Evolutionary conservation across 1,140 invertebrate species (phyloP).

Genomic region (Platorchestia sp.): DNA sequence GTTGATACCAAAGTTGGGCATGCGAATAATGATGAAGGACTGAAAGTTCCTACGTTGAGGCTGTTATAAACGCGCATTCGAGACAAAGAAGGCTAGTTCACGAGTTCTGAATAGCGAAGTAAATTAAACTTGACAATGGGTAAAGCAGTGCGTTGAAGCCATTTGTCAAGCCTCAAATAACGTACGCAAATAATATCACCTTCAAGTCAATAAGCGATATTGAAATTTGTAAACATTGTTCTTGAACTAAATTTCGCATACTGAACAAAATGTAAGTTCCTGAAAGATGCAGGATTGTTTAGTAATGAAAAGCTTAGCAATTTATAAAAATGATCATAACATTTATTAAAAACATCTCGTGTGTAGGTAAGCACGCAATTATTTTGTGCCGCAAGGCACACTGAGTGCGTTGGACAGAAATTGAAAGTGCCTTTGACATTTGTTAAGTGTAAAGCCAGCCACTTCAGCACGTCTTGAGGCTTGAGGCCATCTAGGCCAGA

Average conservation of each 20-base stretch:
- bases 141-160: neutral
- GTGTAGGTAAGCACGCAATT: neutral
- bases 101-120: neutral
- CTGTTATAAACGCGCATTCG: neutral
- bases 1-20: neutral
- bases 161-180: too few relatives aligned
- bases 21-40: neutral
- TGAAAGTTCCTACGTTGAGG: neutral
- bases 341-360: neutral
- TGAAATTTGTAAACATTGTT: neutral
- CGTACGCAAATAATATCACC: neutral
- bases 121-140: neutral
- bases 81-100: neutral
- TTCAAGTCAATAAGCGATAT: neutral
- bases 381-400: neutral
- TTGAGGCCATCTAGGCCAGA: neutral
- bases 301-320: too few relatives aligned
- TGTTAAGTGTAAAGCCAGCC: neutral
- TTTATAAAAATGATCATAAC: neutral
- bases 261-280: neutral
- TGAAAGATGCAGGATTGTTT: too few relatives aligned
- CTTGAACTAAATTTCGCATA: neutral
- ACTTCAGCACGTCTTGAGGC: neutral
- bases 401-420: neutral
- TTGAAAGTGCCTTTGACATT: neutral